A percentile compares a stretch with the other conserved stretches of the same genome.
phyloP scores from a whole-genome alignment of 2,797 vertebrate genomes.

The Spheniscus humboldti region DNA sequence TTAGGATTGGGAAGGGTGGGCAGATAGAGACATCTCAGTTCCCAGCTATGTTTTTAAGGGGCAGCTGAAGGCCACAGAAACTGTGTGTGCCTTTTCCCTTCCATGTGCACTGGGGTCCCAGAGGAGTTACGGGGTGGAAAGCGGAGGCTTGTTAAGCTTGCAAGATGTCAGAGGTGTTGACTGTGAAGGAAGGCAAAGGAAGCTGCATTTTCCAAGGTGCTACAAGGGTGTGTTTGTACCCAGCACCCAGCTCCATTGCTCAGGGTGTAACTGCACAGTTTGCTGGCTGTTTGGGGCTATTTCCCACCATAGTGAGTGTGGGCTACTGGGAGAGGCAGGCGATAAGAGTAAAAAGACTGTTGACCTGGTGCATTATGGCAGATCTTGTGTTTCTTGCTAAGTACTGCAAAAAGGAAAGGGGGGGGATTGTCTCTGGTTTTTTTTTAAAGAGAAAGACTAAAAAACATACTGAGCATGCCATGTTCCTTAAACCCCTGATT shows the following conservation, averaged over 20 bases:
- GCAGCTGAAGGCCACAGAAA: background rate
- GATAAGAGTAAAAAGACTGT: background rate
- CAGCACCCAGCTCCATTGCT: background rate
- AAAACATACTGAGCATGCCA: too few relatives aligned
- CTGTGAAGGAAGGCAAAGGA: background rate
- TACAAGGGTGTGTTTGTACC: background rate
- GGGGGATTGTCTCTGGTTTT: too few relatives aligned
- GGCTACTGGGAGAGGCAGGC: background rate
- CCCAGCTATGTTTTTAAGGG: background rate
- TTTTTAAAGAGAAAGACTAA: too few relatives aligned
- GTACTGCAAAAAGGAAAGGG: background rate
- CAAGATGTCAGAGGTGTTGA: background rate
- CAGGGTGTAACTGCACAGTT: background rate
- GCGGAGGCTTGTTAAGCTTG: background rate
- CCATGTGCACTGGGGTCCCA: background rate
- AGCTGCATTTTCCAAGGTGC: background rate
- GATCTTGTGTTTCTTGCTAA: background rate
- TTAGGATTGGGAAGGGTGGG: background rate
- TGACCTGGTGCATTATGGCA: background rate
- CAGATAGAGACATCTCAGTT: background rate
- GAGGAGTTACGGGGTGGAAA: background rate
- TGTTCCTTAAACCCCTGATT: too few relatives aligned
- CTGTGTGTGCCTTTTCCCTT: accelerated
- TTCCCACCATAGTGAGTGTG: accelerated
- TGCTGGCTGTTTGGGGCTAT: background rate